Base-by-base conservation (phyloP, 2,888 invertebrate genomes). In the Thyatira batis region DNA sequence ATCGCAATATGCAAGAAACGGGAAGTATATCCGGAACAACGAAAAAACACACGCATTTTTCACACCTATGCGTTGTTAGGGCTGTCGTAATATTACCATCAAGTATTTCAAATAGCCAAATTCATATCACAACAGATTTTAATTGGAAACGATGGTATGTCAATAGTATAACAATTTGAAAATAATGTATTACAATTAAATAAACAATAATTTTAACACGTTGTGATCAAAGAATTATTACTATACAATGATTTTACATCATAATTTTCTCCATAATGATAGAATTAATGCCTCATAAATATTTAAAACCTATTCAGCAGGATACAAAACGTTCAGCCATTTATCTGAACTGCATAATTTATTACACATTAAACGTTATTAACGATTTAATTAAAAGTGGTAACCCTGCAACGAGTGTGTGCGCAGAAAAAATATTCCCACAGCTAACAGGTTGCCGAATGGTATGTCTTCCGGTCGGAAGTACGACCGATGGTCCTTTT, bases 1-100 rank as follows among this genome's bases (percentile, higher is more conserved):
- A 84, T 87, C 82, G 85, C 84, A 84, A 85, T 76, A 84, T 80
- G 88, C 80, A 88, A 89, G 82, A 85, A 87, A 87, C 87, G 83
- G 90, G 90, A 90, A 89, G 89, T 85, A 81, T 89, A 83, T 84
- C 89, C 91, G 90, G 90, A 91, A 92, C 83, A 84, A 83, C 80
- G 74, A 80, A 84, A 88, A 85, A 84, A 84, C n/a, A 75, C 68
- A 52, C 45, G 56, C 71, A 80, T 85, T 84, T 87, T 82, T 80
- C 74, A 77, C 79, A 78, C 73, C 71, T 80, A 55, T 54, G 55
- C 60, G 60, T 58, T 63, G 57, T 53, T 67, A 84, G 83, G 84
- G 82, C 63, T 85, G 84, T 28, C 75, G 52, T 53, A 51, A 56
- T 44, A 52, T 43, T 52, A n/a, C n/a, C n/a, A n/a, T n/a, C n/a